Base-by-base conservation (phyloP, 2,888 invertebrate species). In the Dendrolimus houi region DNA sequence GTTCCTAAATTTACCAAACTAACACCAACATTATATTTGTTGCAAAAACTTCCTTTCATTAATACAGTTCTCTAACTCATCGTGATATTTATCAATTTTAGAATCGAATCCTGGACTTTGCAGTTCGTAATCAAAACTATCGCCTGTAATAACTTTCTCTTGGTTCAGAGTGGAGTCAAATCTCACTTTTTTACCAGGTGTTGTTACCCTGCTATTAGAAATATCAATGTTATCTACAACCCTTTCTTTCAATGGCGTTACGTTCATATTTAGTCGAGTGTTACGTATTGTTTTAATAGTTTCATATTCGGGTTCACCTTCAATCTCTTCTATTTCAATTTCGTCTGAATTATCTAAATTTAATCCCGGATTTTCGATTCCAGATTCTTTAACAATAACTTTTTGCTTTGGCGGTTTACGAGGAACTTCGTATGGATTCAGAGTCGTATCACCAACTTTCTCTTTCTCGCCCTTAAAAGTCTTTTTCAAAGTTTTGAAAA, bases 31-130 rank as follows among this genome's bases (percentile, higher is more conserved):
- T 77, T 54, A 87, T 85, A 91, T 87, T 62, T 90, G 91, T 57
- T 87, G 82, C 59, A 91, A 74, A 63, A 84, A 85, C 58, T 91
- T 91, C 57, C 80, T 83, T 60, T 91, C 91, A 68, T 91, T 91
- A 1, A 91, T 91, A 68, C 91, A 91, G 57, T 91, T 91, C 59
- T 91, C 91, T 52, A 91, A 62, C 64, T 91, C 91, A 70, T 91
- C 90, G 61, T 91, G 91, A 64, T 87, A 91, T 60, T 84, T 90
- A 12, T 91, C 91, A 53, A 91, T 81, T 65, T 91, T 86, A 0
- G 77, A 72, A 66, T 91, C 89, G 56, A 91, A 85, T 0, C 90
- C 90, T 0, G 89, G 88, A 67, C 90, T 89, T 58, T 83, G 83
- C 1, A 89, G 68, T n/a, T 72, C 81, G 63, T 72, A 79, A 52